Percentiles rank a stretch among this genome's conserved stretches.
These are phyloP conservation scores for Paelopatides confundens DNA, from an alignment of 53 echinoderm and acorn worm species.

Conservation along the genomic window DNA sequence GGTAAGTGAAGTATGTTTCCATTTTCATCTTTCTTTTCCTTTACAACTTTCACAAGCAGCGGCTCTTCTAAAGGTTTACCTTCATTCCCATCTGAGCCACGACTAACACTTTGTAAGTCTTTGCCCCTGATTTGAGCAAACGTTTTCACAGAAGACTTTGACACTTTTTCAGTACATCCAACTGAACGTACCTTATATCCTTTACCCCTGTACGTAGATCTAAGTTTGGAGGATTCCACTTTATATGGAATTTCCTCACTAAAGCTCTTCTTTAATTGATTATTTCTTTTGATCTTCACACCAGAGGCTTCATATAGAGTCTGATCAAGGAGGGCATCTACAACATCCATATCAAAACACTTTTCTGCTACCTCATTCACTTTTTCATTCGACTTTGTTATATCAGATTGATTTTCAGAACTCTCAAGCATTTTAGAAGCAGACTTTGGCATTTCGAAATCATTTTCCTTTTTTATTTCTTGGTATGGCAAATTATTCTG, in stretches of 20 bases:
- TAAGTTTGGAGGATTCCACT: background rate
- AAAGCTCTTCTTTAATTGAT: too few species aligned
- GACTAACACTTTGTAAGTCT: background rate
- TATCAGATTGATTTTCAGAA: too few species aligned
- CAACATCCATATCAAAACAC: background rate
- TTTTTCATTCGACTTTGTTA: background rate
- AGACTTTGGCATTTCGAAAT: background rate
- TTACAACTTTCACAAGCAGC: background rate
- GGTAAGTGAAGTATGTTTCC: background rate
- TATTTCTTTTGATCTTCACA: background rate
- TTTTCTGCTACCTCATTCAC: background rate
- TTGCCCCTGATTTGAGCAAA: conserved; percentile 8
- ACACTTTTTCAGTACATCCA: background rate
- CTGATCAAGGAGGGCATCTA: conserved; percentile 22
- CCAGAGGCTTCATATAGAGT: background rate
- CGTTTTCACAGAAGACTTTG: conserved; percentile 23
- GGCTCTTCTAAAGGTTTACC: background rate
- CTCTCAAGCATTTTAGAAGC: background rate
- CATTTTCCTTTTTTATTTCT: background rate
- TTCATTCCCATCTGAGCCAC: background rate
- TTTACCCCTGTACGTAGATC: conserved; percentile 8
- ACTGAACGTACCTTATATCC: conserved; percentile 22
- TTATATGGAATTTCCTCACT: background rate
- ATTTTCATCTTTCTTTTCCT: background rate
- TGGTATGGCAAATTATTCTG: background rate